Conservation (phyloP, 1,140 invertebrate species). For the Atta cephalotes region DNA sequence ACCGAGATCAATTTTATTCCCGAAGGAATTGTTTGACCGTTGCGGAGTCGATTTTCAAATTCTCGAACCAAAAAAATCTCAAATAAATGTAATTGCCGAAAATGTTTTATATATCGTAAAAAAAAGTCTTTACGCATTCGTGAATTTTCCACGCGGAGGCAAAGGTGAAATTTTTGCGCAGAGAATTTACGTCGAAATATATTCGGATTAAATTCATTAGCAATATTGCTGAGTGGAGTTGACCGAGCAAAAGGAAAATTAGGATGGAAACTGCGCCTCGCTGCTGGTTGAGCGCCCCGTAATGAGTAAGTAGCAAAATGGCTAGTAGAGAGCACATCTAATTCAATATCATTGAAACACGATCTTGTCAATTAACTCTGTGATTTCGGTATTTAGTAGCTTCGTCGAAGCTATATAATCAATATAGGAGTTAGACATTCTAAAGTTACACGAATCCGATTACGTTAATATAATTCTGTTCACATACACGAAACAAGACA, state of each 20-base stretch:
- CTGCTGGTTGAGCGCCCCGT: not conserved
- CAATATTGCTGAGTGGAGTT: constrained; percentile 30
- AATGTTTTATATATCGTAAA: not conserved
- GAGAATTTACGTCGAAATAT: constrained; percentile 15
- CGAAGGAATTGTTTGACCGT: not conserved
- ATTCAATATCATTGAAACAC: constrained; percentile 60
- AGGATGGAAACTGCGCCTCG: constrained; percentile 15
- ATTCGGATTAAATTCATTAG: constrained; percentile 45
- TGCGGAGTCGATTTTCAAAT: not conserved
- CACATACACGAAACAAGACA: not conserved
- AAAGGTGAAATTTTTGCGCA: constrained; percentile 31
- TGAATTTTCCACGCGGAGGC: not conserved
- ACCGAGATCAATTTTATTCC: constrained; percentile 16
- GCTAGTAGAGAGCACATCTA: constrained; percentile 25
- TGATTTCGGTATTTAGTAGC: constrained; percentile 56
- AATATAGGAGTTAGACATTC: constrained; percentile 32
- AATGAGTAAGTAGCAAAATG: constrained; percentile 56
- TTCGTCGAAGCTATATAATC: constrained; percentile 16
- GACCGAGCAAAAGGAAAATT: constrained; percentile 41
- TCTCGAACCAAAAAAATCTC: not conserved
- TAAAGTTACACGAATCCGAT: constrained; percentile 35
- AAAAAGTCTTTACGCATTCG: not conserved
- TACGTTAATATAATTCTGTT: constrained; percentile 28
- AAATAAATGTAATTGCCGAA: not conserved
- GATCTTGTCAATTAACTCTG: constrained; percentile 58